phyloP scores from a whole-genome alignment of 2,113 vertebrate genomes.

The Hemicordylus capensis region DNA sequence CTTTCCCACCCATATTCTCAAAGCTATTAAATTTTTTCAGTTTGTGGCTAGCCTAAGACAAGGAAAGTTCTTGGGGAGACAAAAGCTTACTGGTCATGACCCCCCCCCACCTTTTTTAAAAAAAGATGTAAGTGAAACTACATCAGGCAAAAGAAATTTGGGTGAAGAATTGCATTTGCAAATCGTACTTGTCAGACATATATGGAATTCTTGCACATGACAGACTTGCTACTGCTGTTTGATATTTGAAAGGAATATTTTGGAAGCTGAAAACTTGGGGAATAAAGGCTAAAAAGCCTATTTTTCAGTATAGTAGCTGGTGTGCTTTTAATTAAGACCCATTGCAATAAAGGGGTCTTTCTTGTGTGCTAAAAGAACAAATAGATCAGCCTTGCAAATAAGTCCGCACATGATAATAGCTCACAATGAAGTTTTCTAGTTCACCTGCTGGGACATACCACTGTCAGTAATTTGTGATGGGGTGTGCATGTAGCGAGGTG shows the following conservation, averaged over 20 bases:
- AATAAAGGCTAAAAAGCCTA: not conserved
- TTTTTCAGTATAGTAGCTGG: constrained; percentile 29
- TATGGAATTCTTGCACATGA: not conserved
- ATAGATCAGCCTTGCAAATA: no score
- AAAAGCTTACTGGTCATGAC: fast-evolving
- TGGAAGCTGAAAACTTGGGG: constrained; percentile 2
- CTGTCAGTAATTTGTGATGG: no score
- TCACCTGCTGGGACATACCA: no score
- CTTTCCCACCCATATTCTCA: not conserved
- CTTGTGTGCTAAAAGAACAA: no score
- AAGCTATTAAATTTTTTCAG: not conserved
- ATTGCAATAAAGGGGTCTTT: no score
- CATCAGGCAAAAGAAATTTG: not conserved
- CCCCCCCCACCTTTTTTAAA: not conserved
- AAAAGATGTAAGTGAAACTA: not conserved
- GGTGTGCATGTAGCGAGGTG: no score
- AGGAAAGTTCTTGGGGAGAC: not conserved
- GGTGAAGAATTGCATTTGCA: not conserved
- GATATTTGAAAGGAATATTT: no score
- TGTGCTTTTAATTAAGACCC: no score
- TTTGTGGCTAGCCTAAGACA: not conserved
- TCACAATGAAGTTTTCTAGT: no score
- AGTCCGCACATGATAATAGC: no score
- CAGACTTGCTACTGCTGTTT: no score
- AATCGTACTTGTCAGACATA: not conserved